These are phyloP conservation scores for Daubentonia madagascariensis DNA, from an alignment of 2,113 vertebrate species.

Conservation along the genomic window DNA sequence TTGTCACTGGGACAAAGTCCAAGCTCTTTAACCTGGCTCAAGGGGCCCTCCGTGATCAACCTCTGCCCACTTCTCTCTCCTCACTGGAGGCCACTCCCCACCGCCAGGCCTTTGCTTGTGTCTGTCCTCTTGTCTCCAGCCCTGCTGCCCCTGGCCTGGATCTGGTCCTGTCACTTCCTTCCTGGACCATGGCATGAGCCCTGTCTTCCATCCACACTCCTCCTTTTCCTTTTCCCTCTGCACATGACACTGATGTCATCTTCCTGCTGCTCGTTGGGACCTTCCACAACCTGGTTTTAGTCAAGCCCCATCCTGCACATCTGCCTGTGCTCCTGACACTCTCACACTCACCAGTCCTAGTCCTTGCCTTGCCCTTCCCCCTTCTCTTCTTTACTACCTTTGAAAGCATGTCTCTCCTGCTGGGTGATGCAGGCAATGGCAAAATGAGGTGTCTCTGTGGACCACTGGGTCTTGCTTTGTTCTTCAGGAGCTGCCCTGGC, in stretches of 20 bases:
- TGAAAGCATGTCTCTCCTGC: neutral
- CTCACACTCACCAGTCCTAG: neutral
- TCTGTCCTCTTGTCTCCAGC: neutral
- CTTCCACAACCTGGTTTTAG: neutral
- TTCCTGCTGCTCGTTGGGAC: neutral
- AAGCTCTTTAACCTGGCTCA: neutral
- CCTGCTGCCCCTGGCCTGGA: neutral
- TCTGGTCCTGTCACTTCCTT: neutral
- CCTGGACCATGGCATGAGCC: neutral
- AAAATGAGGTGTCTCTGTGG: neutral
- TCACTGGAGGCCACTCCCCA: neutral
- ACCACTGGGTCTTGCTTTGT: neutral
- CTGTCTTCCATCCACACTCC: neutral
- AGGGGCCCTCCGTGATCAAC: neutral
- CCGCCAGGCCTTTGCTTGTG: neutral
- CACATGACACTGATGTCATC: neutral
- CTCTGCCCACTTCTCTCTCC: neutral
- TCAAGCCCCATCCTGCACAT: neutral
- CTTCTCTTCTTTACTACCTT: neutral
- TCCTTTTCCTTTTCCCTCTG: neutral
- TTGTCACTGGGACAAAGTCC: neutral
- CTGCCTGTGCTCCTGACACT: neutral
- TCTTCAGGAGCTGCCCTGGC: neutral
- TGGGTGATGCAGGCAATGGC: neutral
- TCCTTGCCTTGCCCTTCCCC: neutral